Percentiles rank a stretch among this genome's conserved stretches.
These are phyloP conservation scores for Gorsachius goisagi DNA, from an alignment of 2,113 vertebrate genomes.

Conservation along the genomic window DNA sequence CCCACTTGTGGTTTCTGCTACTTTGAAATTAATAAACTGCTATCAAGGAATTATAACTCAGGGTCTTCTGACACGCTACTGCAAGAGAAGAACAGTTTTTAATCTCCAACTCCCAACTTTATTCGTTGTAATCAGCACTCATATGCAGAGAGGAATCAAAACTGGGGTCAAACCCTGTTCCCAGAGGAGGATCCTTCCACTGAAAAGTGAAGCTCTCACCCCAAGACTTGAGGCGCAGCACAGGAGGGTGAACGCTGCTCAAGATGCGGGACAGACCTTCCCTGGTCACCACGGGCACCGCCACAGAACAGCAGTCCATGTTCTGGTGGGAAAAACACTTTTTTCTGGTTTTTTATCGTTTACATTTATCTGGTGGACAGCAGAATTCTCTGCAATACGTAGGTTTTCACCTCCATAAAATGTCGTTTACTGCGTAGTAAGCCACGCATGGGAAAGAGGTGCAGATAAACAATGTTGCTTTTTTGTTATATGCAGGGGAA, in stretches of 20 bases:
- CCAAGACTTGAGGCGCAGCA: not conserved
- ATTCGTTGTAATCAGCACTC: not conserved
- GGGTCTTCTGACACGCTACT: not conserved
- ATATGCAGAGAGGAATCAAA: not conserved
- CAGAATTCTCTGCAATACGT: not conserved
- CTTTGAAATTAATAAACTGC: not conserved
- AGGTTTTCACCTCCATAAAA: not conserved
- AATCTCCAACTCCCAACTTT: not conserved
- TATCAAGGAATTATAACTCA: not conserved
- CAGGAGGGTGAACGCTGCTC: not conserved
- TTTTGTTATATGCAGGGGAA: not conserved
- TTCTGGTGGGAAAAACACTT: not conserved
- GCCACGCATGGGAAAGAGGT: not conserved
- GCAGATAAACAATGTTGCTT: not conserved
- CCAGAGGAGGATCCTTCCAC: not conserved
- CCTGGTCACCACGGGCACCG: not conserved
- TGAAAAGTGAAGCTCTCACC: not conserved
- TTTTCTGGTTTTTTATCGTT: rapidly evolving
- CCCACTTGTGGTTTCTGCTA: not conserved
- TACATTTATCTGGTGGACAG: not conserved
- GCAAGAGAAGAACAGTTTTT: not conserved
- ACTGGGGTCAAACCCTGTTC: not conserved
- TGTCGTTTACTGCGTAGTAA: not conserved
- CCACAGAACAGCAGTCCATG: not conserved
- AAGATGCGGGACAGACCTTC: not conserved